A percentile compares a stretch with the other conserved stretches of the same genome.
phyloP scores from a whole-genome alignment of 2,797 vertebrate species.

The Karalla daura region DNA sequence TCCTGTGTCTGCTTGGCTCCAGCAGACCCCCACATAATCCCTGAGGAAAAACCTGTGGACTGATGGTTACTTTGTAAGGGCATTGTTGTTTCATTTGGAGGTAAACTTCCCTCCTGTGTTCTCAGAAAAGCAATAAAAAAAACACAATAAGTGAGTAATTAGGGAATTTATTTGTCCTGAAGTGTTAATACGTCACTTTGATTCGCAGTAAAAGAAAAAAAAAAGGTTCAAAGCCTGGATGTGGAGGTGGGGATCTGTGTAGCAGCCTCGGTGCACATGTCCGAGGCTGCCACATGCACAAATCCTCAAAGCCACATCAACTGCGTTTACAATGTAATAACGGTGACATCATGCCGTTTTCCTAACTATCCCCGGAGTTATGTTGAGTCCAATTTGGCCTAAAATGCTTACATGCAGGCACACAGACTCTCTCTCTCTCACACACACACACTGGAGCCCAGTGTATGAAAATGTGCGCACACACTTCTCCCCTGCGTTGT shows the following conservation, averaged over 20 bases:
- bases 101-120: conserved; percentile 36
- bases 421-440: conserved; percentile 5
- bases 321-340: conserved; percentile 66
- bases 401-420: conserved; percentile 67
- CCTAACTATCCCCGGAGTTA: conserved; percentile 61
- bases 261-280: conserved; percentile 45
- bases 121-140: conserved; percentile 34
- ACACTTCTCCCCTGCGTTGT: conserved; percentile 55
- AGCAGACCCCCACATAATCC: too few species aligned
- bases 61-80: conserved; percentile 34
- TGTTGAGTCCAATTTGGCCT: conserved; percentile 72
- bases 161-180: conserved; percentile 36
- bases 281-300: conserved; percentile 25
- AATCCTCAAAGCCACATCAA: conserved; percentile 71
- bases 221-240: conserved; percentile 47
- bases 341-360: conserved; percentile 76
- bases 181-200: conserved; percentile 46
- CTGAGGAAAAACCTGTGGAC: too few species aligned
- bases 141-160: conserved; percentile 32
- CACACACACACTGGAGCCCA: conserved; percentile 7
- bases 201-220: conserved; percentile 15
- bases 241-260: conserved; percentile 36
- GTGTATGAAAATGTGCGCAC: conserved; percentile 5
- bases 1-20: too few species aligned
- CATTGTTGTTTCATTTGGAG: conserved; percentile 7